These are phyloP conservation scores for Scelioninae gen. 1 DNA, from an alignment of 2,888 invertebrate genomes.

Conservation along the genomic window DNA sequence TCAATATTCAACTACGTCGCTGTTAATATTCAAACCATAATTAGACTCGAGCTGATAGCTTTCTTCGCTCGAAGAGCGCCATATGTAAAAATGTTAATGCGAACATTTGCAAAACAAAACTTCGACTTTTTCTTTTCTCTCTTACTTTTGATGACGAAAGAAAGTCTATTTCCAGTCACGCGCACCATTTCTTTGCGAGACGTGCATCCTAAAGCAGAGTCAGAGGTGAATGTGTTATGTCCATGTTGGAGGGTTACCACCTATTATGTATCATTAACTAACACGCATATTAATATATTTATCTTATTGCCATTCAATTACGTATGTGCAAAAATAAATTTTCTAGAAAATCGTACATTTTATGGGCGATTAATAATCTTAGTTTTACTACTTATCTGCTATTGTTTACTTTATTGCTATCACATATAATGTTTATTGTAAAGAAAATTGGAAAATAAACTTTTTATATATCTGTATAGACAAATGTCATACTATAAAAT, in stretches of 20 bases:
- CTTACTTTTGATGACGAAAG: constrained; percentile 62
- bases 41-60: constrained; percentile 44
- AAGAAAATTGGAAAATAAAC: too few relatives aligned
- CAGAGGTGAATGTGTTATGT: constrained; percentile 60
- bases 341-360: constrained; percentile 15
- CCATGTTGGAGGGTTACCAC: constrained; percentile 42
- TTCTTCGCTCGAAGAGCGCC: constrained; percentile 37
- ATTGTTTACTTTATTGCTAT: neutral
- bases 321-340: neutral
- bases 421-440: too few relatives aligned
- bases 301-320: constrained; percentile 26
- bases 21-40: constrained; percentile 36
- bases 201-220: constrained; percentile 61
- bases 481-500: too few relatives aligned
- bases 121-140: constrained; percentile 63
- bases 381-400: neutral
- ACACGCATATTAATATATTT: constrained; percentile 49
- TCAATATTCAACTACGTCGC: constrained; percentile 13
- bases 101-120: constrained; percentile 61
- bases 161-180: constrained; percentile 65
- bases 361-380: constrained; percentile 12
- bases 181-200: constrained; percentile 60
- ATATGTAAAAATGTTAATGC: constrained; percentile 50
- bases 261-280: constrained; percentile 54
- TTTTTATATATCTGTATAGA: too few relatives aligned